Conservation (phyloP, 2,797 vertebrate genomes). For the Falco cherrug region DNA sequence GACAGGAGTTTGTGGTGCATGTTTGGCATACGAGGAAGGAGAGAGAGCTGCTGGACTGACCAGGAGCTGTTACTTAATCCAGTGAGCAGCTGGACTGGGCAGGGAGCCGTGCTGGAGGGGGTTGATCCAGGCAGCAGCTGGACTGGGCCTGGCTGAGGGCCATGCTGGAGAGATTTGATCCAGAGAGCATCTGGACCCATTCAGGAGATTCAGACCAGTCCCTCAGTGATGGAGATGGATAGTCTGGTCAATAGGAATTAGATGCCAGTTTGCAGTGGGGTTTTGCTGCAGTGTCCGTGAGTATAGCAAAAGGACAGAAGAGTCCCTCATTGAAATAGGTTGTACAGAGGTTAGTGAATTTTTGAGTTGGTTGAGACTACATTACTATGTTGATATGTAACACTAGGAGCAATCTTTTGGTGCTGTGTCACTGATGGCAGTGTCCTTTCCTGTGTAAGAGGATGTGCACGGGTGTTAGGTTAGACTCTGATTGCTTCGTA, state of each 20-base stretch:
- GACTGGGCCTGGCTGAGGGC: slow-evolving; percentile 37
- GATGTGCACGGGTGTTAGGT: background rate
- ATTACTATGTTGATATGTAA: background rate
- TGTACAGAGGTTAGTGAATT: background rate
- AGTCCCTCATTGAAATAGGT: background rate
- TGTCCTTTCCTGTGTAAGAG: background rate
- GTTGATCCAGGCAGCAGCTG: slow-evolving; percentile 56
- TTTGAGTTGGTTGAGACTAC: background rate
- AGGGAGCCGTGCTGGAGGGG: slow-evolving; percentile 25
- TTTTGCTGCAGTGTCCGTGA: background rate
- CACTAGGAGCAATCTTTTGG: background rate
- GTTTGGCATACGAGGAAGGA: background rate
- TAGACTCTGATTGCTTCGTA: background rate
- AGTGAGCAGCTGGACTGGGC: slow-evolving; percentile 41
- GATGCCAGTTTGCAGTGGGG: background rate
- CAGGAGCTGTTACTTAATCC: slow-evolving; percentile 22
- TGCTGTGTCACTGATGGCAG: background rate
- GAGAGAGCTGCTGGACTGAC: background rate
- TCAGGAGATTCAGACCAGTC: background rate
- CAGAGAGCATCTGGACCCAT: slow-evolving; percentile 42
- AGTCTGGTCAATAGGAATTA: background rate
- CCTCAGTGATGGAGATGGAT: background rate
- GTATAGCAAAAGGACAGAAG: background rate
- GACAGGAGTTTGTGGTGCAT: background rate
- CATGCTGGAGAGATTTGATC: slow-evolving; percentile 6